Evolutionary conservation across 2,797 vertebrate species (phyloP).

Genomic region (Hyperoplus lanceolatus): DNA sequence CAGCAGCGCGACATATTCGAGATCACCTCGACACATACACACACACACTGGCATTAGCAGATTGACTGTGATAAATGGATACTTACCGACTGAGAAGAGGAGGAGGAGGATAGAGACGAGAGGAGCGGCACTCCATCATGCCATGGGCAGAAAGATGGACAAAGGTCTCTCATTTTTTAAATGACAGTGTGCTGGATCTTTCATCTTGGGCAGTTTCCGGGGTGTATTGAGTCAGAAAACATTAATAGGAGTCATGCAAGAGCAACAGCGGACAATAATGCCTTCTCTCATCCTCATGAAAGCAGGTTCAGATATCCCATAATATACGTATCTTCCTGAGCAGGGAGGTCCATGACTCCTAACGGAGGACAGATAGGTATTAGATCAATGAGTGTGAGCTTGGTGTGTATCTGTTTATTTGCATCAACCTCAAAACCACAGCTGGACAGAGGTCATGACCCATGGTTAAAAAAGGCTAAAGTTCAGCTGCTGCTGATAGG

Average conservation of each 20-base stretch:
- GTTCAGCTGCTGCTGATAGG: constrained; percentile 42
- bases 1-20: constrained; percentile 65
- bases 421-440: constrained; percentile 55
- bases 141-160: constrained; percentile 45
- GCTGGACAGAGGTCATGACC: constrained; percentile 56
- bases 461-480: constrained; percentile 29
- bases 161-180: constrained; percentile 71
- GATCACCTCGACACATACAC: constrained; percentile 63
- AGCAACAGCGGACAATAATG: constrained; percentile 35
- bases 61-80: constrained; percentile 78
- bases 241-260: constrained; percentile 17
- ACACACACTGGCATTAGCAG: constrained; percentile 68
- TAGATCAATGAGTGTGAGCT: constrained; percentile 51
- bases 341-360: constrained; percentile 54
- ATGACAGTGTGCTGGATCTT: constrained; percentile 67
- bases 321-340: not conserved
- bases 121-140: constrained; percentile 53
- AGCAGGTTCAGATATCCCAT: constrained; percentile 18
- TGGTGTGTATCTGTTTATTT: constrained; percentile 46
- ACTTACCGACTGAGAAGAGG: constrained; percentile 47
- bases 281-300: constrained; percentile 47
- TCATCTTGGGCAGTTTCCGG: constrained; percentile 56
- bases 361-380: constrained; percentile 46
- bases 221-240: constrained; percentile 44
- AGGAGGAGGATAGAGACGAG: constrained; percentile 38